Percentiles rank a stretch among this genome's conserved stretches.
Evolutionary conservation across 2,797 vertebrate species (phyloP).

Genomic region (Takifugu ocellatus): DNA sequence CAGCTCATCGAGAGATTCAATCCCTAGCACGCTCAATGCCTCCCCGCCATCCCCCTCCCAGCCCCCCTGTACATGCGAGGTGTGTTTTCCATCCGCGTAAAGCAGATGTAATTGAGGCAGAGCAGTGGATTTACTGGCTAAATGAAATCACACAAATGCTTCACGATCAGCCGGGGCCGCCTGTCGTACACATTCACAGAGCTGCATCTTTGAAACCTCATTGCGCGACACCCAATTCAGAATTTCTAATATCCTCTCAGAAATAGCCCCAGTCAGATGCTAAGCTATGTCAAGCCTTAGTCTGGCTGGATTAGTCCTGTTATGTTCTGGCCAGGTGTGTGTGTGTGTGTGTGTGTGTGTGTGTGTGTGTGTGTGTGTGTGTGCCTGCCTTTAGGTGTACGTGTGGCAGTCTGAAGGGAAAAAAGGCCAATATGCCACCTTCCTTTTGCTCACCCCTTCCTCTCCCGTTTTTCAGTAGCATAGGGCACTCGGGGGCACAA

Average conservation of each 20-base stretch:
- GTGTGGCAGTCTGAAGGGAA: slow-evolving; percentile 23
- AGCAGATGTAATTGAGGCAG: slow-evolving; percentile 75
- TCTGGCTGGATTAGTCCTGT: slow-evolving; percentile 53
- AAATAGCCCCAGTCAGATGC: slow-evolving; percentile 61
- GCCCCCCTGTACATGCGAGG: slow-evolving; percentile 24
- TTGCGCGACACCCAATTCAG: slow-evolving; percentile 44
- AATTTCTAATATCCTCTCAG: slow-evolving; percentile 62
- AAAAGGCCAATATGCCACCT: slow-evolving; percentile 41
- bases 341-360: slow-evolving; percentile 3
- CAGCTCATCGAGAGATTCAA: slow-evolving; percentile 73
- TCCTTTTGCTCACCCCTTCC: slow-evolving; percentile 44
- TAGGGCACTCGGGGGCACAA: slow-evolving; percentile 51
- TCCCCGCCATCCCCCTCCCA: background rate
- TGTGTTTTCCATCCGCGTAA: slow-evolving; percentile 68
- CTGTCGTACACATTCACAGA: slow-evolving; percentile 50
- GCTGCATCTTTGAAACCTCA: slow-evolving; percentile 48
- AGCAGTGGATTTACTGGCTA: slow-evolving; percentile 67
- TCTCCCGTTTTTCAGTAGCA: slow-evolving; percentile 44
- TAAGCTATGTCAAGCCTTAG: slow-evolving; percentile 63
- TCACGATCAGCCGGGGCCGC: slow-evolving; percentile 47
- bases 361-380: slow-evolving; percentile 5
- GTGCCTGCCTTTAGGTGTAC: background rate
- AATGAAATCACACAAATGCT: slow-evolving; percentile 70
- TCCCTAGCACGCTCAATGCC: slow-evolving; percentile 57
- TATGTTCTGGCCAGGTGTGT: slow-evolving; percentile 47